Evolutionary conservation across 2,888 invertebrate species (phyloP), one percentile per base, ranked within the genome.

Genomic region (Aleiodes leptofemur): DNA sequence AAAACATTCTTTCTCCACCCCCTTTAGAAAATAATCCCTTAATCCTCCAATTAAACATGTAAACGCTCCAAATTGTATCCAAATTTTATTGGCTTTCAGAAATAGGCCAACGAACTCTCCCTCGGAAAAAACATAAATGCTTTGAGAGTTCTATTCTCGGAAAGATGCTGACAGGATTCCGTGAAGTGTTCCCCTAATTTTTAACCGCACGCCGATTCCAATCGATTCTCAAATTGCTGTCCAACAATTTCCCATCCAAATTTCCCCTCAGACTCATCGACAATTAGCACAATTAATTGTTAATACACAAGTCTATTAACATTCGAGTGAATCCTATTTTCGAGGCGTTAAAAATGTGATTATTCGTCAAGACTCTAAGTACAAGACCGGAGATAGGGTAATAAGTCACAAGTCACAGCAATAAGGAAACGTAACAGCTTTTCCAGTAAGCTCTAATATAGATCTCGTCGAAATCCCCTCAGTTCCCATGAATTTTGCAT

Each of bases 381-480:
- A 9, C 51, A 68, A 68, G 29, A 9, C 68, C 53, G 31, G 68
- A 43, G 43, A 51, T 68, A 31, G 51, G 29, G 50, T 50, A 51
- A 50, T 68, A 51, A 68, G 29, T 68, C 68, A 68, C 23, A 9
- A 34, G 43, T 64, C 48, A 48, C 6, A 4, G 72, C 51, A 82
- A 82, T 76, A 80, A 83, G 83, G 81, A 84, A 84, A 77, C 69
- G 74, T 55, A 76, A 76, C 69, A 74, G 48, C 50, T 79, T 76
- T 86, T 86, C 86, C 85, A 86, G 85, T 83, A 83, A 86, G 78
- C 80, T 84, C 83, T 84, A 86, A 86, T 85, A 84, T 86, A 86
- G 86, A 85, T 83, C 84, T 83, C 83, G 72, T 74, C 74, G 82
- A 83, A 82, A 75, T 71, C 59, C 55, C 76, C 80, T n/a, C 13